Conservation (phyloP, 2,113 vertebrate genomes). For the Odocoileus hemionus region DNA sequence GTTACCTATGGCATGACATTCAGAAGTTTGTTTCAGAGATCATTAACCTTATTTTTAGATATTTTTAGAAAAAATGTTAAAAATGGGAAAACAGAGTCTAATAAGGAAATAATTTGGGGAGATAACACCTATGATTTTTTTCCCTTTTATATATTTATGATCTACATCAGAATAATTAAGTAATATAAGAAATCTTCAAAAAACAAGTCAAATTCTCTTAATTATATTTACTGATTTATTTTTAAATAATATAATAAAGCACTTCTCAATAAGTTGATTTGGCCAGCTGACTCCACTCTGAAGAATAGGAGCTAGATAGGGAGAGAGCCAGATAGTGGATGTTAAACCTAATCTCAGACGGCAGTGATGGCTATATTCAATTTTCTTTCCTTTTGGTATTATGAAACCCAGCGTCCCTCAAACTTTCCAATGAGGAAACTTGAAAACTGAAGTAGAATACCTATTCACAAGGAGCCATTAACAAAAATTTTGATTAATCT, state of each 20-base stretch:
- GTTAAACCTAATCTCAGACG: neutral
- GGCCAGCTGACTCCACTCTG: neutral
- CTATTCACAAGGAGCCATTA: neutral
- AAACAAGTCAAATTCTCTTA: neutral
- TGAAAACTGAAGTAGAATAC: neutral
- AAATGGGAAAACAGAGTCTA: neutral
- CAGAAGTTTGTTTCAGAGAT: neutral
- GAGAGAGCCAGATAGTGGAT: accelerated
- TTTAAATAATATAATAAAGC: neutral
- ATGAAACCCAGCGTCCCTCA: neutral
- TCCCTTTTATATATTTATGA: neutral
- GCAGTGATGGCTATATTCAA: neutral
- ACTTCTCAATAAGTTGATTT: neutral
- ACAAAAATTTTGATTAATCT: neutral
- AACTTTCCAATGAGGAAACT: neutral
- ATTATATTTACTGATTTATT: neutral
- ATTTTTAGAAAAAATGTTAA: neutral
- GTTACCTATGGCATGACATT: neutral
- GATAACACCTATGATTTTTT: neutral
- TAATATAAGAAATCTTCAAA: neutral
- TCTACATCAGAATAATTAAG: neutral
- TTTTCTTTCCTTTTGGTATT: neutral
- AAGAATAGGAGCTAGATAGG: neutral
- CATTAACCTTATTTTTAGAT: no score
- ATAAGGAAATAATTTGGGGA: neutral